Evolutionary conservation across 2,113 vertebrate species (phyloP), one percentile per base, ranked within the genome.

Genomic region (Plecotus auritus): DNA sequence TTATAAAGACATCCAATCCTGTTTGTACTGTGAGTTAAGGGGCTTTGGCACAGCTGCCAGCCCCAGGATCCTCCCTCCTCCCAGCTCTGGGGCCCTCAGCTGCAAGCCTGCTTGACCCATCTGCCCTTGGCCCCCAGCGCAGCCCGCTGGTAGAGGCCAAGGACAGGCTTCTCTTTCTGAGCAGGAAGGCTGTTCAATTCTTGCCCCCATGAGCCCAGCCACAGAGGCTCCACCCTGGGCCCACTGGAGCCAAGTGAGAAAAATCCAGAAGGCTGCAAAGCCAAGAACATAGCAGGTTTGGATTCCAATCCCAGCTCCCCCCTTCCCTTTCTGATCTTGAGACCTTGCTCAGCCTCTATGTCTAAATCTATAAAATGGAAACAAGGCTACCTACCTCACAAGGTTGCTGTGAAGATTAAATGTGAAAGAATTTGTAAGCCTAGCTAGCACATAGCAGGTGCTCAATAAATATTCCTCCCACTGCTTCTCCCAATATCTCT

Each of bases 1-100:
- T 97, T 97, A 95, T 45, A 45, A 90, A 72, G 67, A 89, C 73
- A 85, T 90, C 78, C 80, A 92, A 91, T 40, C 93, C 91, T 97
- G 32, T 86, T 76, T 88, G 89, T 61, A 0, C 93, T 97, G 54
- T 69, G 92, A 88, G 91, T 83, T 87, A 90, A 88, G 72, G 56
- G 45, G 26, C 70, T 45, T 49, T 54, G 26, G 78, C 77, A 17
- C 76, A 42, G 45, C 80, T 54, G 45, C 70, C 95, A 78, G 92
- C 92, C 90, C 70, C 83, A 89, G n/a, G 91, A 61, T 28, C 59
- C 59, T 87, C 95, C 96, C 95, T 93, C 70, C 78, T 91, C 86
- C 59, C 85, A 1, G 3, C 77, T 47, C 59, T n/a, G 37, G 28
- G 40, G 54, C 59, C 35, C 67, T 49, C 9, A 35, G 82, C 76